A percentile compares a stretch with the other conserved stretches of the same genome.
Conservation (phyloP, 2,797 vertebrate genomes). For the Sebastes aleutianus region DNA sequence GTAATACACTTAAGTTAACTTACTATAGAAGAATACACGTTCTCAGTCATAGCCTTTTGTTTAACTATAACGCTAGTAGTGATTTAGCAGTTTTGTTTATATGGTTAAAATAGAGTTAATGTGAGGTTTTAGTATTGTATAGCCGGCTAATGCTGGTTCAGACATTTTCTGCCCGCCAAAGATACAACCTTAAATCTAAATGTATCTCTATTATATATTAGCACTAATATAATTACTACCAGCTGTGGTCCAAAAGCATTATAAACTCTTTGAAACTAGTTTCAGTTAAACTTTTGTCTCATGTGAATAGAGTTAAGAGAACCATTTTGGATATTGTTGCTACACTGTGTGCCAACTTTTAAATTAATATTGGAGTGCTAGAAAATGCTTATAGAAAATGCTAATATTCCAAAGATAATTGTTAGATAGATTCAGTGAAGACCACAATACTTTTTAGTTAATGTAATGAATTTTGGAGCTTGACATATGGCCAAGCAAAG, state of each 20-base stretch:
- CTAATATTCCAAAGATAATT: neutral
- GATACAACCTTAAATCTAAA: neutral
- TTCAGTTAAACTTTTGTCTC: neutral
- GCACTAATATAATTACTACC: neutral
- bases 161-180: neutral
- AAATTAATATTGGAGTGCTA: neutral
- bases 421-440: neutral
- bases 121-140: neutral
- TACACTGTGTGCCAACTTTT: neutral
- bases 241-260: neutral
- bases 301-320: neutral
- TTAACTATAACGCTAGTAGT: neutral
- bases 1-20: neutral
- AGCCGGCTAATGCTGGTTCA: neutral
- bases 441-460: neutral
- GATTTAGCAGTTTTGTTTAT: no score
- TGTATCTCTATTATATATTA: neutral
- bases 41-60: neutral
- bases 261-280: neutral
- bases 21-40: neutral
- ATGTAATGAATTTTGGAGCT: neutral
- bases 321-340: neutral
- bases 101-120: neutral
- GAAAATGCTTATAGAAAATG: neutral
- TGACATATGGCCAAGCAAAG: neutral